phyloP scores from a whole-genome alignment of 2,113 vertebrate species.

The Tympanuchus pallidicinctus region DNA sequence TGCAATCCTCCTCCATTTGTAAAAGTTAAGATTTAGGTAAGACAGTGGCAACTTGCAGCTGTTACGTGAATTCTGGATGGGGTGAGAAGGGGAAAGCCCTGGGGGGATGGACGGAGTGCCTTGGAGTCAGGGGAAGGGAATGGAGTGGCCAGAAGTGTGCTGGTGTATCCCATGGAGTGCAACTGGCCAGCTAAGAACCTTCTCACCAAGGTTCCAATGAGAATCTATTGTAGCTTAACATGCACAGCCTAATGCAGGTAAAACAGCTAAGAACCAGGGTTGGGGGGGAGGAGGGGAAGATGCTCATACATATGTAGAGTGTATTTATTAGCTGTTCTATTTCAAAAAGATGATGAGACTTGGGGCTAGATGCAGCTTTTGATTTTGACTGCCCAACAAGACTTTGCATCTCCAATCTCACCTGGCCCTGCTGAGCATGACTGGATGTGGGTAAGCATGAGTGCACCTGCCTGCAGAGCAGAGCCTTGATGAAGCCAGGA shows the following conservation, averaged over 20 bases:
- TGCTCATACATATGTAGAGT: neutral
- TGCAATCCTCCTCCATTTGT: neutral
- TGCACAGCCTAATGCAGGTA: neutral
- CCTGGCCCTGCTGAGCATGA: neutral
- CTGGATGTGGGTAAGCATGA: fast-evolving
- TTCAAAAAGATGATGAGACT: neutral
- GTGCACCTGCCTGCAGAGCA: neutral
- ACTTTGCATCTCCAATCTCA: neutral
- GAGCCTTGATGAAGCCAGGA: neutral
- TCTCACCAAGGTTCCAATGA: neutral
- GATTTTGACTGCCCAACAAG: neutral
- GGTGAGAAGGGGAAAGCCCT: neutral
- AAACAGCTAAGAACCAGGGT: neutral
- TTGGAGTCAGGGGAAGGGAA: neutral
- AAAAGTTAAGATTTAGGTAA: neutral
- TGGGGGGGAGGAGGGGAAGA: neutral
- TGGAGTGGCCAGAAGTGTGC: neutral
- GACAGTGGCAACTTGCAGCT: neutral
- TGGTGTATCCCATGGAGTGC: too few relatives aligned
- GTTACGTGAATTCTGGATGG: neutral
- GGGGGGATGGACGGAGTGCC: neutral
- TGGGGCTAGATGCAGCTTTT: neutral
- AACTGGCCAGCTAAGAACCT: neutral
- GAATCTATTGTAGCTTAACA: neutral
- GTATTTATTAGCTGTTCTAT: neutral